Conservation (phyloP, 2,113 vertebrate species). For the Piprites chloris region DNA sequence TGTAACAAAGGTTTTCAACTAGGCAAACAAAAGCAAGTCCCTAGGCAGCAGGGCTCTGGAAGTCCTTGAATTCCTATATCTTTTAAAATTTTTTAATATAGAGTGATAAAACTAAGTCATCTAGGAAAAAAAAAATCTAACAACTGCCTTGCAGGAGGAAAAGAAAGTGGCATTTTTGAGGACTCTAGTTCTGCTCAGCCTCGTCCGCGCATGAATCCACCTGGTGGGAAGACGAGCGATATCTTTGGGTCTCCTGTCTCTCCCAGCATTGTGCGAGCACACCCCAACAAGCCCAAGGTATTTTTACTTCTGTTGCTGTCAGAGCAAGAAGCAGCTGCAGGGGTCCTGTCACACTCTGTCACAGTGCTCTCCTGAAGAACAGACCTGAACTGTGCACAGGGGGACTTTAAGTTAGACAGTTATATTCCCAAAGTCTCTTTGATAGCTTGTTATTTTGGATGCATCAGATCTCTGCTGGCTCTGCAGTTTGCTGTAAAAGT, state of each 20-base stretch:
- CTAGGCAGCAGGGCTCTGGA: background rate
- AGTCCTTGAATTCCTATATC: background rate
- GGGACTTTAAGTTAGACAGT: background rate
- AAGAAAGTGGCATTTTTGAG: conserved; percentile 88
- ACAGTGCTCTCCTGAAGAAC: background rate
- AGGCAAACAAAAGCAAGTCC: background rate
- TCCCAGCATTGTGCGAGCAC: conserved; percentile 65
- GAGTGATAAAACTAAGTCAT: background rate
- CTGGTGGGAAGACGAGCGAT: conserved; percentile 78
- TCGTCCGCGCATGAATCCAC: conserved; percentile 73
- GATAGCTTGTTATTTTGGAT: background rate
- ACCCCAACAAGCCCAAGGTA: conserved; percentile 97
- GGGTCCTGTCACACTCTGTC: background rate
- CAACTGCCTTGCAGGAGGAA: conserved; percentile 70
- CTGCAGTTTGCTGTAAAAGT: background rate
- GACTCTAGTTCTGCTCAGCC: conserved; percentile 69
- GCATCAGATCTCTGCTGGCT: background rate
- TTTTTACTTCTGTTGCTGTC: background rate
- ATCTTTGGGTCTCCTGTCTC: conserved; percentile 81
- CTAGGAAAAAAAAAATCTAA: background rate
- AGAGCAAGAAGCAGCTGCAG: background rate
- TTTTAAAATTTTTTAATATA: background rate
- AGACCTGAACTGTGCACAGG: background rate
- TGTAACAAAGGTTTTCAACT: background rate
- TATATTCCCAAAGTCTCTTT: background rate